Percentiles rank a stretch among this genome's conserved stretches.
phyloP scores from a whole-genome alignment of 1,140 invertebrate species.

The Chrysoperla carnea region DNA sequence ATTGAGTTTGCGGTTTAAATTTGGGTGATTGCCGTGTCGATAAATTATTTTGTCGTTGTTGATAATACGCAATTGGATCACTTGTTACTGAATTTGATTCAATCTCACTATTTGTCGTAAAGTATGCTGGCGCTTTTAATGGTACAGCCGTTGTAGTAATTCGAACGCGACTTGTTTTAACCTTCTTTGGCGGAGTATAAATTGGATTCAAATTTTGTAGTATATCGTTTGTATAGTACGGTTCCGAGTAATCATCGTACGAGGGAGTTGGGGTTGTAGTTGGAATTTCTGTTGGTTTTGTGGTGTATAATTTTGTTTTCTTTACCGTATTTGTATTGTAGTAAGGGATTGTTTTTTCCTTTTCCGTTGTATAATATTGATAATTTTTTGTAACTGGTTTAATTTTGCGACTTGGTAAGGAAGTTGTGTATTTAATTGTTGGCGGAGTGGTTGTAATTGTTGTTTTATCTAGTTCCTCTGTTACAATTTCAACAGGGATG shows the following conservation, averaged over 20 bases:
- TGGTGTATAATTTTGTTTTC: slow-evolving; percentile 2
- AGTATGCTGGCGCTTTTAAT: slow-evolving; percentile 28
- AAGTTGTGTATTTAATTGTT: slow-evolving; percentile 9
- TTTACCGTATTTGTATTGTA: no score
- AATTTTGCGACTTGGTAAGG: no score
- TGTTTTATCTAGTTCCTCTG: slow-evolving; percentile 18
- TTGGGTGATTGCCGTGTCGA: slow-evolving; percentile 22
- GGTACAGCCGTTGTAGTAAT: slow-evolving; percentile 36
- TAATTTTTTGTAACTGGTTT: no score
- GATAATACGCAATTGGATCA: slow-evolving; percentile 14
- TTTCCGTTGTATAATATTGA: no score
- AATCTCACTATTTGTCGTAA: slow-evolving; percentile 29
- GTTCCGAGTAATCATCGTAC: slow-evolving; percentile 17
- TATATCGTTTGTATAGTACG: slow-evolving; percentile 23
- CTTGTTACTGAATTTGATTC: slow-evolving; percentile 29
- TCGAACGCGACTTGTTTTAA: slow-evolving; percentile 4
- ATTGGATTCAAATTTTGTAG: slow-evolving; percentile 22
- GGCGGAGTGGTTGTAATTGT: slow-evolving; percentile 11
- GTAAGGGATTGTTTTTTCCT: no score
- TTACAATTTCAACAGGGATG: slow-evolving; percentile 4
- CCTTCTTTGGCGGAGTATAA: slow-evolving; percentile 23
- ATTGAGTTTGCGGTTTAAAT: slow-evolving; percentile 30
- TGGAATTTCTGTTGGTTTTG: slow-evolving; percentile 4
- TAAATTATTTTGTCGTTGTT: slow-evolving; percentile 5
- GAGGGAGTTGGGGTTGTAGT: slow-evolving; percentile 9